Conservation (phyloP, 1,140 invertebrate species). For the Panonychus citri region DNA sequence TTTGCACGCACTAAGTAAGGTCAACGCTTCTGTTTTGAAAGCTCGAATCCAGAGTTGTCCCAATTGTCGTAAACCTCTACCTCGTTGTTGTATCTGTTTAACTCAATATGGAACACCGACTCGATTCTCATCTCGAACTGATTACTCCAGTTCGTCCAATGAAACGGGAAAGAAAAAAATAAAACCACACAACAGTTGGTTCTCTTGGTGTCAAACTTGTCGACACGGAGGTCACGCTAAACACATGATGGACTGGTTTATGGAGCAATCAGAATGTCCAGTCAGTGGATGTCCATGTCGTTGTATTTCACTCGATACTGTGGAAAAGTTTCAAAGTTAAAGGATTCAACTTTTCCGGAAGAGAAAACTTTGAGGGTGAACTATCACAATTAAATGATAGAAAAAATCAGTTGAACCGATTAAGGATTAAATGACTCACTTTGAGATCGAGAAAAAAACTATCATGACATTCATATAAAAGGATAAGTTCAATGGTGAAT, state of each 20-base stretch:
- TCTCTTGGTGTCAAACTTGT: constrained; percentile 90
- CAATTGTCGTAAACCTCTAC: constrained; percentile 74
- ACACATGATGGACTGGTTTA: constrained; percentile 80
- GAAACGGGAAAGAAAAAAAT: constrained; percentile 14
- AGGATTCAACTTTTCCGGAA: too few relatives aligned
- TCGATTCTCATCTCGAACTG: constrained; percentile 14
- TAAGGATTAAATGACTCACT: too few relatives aligned
- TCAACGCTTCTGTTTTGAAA: constrained; percentile 5
- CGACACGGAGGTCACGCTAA: constrained; percentile 77
- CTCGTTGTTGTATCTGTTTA: constrained; percentile 71
- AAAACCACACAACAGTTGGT: constrained; percentile 46
- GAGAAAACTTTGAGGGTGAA: too few relatives aligned
- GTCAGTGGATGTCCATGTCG: constrained; percentile 74
- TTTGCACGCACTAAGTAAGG: background rate
- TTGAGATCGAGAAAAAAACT: too few relatives aligned
- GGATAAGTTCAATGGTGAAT: too few relatives aligned
- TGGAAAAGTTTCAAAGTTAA: too few relatives aligned
- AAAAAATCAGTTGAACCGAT: too few relatives aligned
- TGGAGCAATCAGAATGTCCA: constrained; percentile 72
- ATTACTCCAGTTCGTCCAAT: constrained; percentile 1
- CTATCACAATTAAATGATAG: too few relatives aligned
- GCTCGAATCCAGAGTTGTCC: constrained; percentile 62
- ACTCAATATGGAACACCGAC: constrained; percentile 63
- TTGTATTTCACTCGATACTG: constrained; percentile 53
- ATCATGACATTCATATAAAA: too few relatives aligned